Evolutionary conservation across 30 jellyfish, hydroid and myxozoan species (phyloP).

Genomic region (Chironex yamaguchii): DNA sequence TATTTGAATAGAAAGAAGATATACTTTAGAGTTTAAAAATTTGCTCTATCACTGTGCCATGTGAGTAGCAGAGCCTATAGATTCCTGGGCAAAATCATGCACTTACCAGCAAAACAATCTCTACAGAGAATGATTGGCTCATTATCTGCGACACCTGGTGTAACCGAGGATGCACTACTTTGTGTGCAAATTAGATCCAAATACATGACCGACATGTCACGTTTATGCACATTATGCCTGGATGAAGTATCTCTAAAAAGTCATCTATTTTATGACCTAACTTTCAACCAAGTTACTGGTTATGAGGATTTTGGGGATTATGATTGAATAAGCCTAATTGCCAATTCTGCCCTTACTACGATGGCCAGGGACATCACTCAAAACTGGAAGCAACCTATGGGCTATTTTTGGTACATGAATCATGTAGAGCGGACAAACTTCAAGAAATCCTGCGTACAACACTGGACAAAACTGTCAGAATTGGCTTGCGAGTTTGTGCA

Average conservation of each 20-base stretch:
- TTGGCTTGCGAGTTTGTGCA: constrained; percentile 8
- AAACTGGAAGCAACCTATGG: constrained; percentile 68
- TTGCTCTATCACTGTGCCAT: constrained; percentile 51
- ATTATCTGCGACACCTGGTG: constrained; percentile 57
- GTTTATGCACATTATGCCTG: constrained; percentile 26
- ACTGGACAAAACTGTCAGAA: neutral
- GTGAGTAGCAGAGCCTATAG: constrained; percentile 45
- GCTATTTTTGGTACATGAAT: constrained; percentile 8
- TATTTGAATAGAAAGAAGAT: no score
- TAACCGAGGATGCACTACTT: constrained; percentile 7
- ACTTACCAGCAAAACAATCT: neutral
- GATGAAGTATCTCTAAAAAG: constrained; percentile 58
- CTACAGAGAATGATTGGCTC: constrained; percentile 2
- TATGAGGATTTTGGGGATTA: constrained; percentile 49
- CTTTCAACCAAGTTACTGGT: constrained; percentile 21
- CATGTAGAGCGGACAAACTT: neutral
- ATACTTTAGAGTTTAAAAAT: no score
- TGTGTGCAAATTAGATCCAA: constrained; percentile 8
- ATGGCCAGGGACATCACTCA: constrained; percentile 43
- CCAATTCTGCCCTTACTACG: constrained; percentile 25
- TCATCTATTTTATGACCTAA: constrained; percentile 24
- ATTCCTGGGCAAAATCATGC: constrained; percentile 22
- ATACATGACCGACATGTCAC: constrained; percentile 14
- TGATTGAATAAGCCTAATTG: neutral
- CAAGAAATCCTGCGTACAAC: constrained; percentile 21